Evolutionary conservation across 1,140 invertebrate species (phyloP).

Genomic region (Matsumurasca onukii): DNA sequence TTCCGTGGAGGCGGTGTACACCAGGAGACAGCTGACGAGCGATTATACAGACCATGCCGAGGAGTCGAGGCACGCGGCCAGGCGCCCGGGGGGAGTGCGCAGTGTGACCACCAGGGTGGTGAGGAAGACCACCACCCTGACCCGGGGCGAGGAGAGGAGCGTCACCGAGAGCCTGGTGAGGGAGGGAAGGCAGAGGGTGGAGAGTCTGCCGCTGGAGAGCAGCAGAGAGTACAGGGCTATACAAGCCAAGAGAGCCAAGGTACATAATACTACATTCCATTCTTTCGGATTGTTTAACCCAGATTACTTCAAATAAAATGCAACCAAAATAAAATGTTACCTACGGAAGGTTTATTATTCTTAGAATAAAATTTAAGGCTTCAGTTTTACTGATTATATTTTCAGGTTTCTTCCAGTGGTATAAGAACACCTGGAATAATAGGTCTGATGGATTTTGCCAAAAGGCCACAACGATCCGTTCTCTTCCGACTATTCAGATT

Average conservation of each 20-base stretch:
- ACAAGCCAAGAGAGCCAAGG: conserved; percentile 59
- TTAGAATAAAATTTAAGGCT: too few species aligned
- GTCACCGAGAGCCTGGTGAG: conserved; percentile 68
- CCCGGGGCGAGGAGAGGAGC: conserved; percentile 79
- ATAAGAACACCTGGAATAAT: too few species aligned
- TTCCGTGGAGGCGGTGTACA: conserved; percentile 70
- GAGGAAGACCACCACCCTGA: conserved; percentile 86
- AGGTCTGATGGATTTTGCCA: too few species aligned
- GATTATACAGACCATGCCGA: conserved; percentile 80
- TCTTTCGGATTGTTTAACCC: too few species aligned
- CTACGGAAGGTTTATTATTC: too few species aligned
- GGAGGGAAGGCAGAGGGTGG: conserved; percentile 50
- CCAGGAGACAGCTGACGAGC: conserved; percentile 77
- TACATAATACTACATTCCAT: too few species aligned
- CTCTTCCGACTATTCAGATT: too few species aligned
- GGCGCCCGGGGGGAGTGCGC: conserved; percentile 69
- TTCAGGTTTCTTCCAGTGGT: too few species aligned
- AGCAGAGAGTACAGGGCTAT: conserved; percentile 44
- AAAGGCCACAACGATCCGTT: too few species aligned
- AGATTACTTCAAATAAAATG: too few species aligned
- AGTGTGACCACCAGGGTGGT: conserved; percentile 84
- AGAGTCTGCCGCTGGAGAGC: conserved; percentile 49
- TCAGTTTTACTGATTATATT: too few species aligned
- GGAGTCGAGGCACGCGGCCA: conserved; percentile 77
- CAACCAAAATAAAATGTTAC: too few species aligned